Conservation (phyloP, 2,113 vertebrate species). For the Pseudorasbora parva region DNA sequence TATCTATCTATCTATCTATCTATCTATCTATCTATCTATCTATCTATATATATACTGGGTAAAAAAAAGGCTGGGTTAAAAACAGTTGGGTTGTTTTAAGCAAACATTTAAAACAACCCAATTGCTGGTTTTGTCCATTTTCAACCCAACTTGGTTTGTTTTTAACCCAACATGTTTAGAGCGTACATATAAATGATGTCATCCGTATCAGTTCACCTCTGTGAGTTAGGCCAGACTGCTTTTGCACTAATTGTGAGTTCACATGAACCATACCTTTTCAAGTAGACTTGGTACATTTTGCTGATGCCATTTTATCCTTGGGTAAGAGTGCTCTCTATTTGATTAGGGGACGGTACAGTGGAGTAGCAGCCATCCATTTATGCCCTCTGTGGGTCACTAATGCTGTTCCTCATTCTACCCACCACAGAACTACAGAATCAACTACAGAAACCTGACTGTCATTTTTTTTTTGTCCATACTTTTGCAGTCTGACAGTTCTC, state of each 20-base stretch:
- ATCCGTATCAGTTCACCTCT: background rate
- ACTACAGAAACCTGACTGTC: background rate
- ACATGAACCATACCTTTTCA: background rate
- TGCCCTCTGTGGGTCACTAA: slow-evolving; percentile 50
- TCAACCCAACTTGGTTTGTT: too few species aligned
- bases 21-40: too few species aligned
- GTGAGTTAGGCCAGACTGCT: background rate
- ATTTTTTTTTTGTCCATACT: background rate
- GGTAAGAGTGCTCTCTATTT: slow-evolving; percentile 32
- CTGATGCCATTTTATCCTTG: slow-evolving; percentile 14
- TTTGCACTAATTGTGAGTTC: background rate
- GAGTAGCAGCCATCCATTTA: slow-evolving; percentile 20
- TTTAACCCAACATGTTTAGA: too few species aligned
- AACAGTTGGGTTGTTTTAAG: too few species aligned
- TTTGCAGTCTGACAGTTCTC: background rate
- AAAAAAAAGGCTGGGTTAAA: too few species aligned
- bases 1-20: too few species aligned
- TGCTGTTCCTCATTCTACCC: slow-evolving; percentile 21
- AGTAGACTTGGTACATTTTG: background rate
- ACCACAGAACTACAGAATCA: background rate
- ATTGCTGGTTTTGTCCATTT: too few species aligned
- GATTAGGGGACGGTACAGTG: background rate
- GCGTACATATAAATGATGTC: background rate
- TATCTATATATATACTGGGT: too few species aligned
- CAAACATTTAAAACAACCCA: too few species aligned